Evolutionary conservation across 2,888 invertebrate species (phyloP).

Genomic region (Sycophila texana): DNA sequence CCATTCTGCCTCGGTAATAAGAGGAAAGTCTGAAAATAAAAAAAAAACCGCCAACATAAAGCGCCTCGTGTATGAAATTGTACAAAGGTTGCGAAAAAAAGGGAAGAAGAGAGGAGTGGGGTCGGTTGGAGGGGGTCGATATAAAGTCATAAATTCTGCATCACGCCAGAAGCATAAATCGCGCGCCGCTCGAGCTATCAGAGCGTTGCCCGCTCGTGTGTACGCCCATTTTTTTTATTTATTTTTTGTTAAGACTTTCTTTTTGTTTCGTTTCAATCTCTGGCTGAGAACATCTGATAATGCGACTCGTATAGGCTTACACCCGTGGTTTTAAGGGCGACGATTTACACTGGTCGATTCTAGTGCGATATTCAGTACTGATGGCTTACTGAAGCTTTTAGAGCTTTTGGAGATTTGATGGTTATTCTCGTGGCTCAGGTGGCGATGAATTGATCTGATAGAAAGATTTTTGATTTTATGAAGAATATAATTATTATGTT

Average conservation of each 20-base stretch:
- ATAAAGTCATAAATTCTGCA: constrained; percentile 61
- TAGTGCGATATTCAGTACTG: constrained; percentile 57
- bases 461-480: no score
- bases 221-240: neutral
- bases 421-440: neutral
- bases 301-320: constrained; percentile 11
- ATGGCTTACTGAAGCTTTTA: constrained; percentile 56
- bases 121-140: constrained; percentile 12
- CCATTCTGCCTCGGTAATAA: neutral
- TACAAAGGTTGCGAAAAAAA: neutral
- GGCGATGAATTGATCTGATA: no score
- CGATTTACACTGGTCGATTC: constrained; percentile 54
- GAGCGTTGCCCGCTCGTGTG: constrained; percentile 56
- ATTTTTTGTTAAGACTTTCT: neutral
- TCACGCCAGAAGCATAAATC: constrained; percentile 65
- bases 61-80: constrained; percentile 3
- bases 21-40: neutral
- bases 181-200: constrained; percentile 45
- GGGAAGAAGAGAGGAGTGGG: neutral
- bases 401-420: neutral
- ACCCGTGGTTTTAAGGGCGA: neutral
- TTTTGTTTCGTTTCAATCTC: constrained; percentile 50
- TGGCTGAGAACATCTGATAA: constrained; percentile 55
- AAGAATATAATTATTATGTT: no score
- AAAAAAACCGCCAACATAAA: neutral